Percentiles rank a stretch among this genome's conserved stretches.
These are phyloP conservation scores for Drosophila austrosaltans DNA, from an alignment of 2,888 invertebrate genomes.

Conservation along the genomic window DNA sequence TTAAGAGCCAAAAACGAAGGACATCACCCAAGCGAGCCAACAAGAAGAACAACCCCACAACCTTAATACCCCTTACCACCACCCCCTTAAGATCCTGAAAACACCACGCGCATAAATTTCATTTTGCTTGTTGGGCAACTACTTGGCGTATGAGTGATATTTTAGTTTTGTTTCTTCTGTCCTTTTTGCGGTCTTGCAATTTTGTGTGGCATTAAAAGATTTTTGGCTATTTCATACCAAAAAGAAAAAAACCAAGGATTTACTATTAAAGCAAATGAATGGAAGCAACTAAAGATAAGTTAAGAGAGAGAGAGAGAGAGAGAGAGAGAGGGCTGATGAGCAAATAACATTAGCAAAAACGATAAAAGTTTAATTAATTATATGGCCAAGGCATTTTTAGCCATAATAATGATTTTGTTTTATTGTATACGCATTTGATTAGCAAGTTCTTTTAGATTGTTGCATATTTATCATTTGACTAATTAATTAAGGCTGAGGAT, in stretches of 20 bases:
- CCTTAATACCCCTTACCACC: background rate
- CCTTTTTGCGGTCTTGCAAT: conserved; percentile 58
- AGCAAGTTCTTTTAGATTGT: conserved; percentile 22
- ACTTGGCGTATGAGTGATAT: conserved; percentile 75
- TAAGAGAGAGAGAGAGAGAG: background rate
- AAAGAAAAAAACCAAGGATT: conserved; percentile 63
- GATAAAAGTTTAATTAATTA: conserved; percentile 75
- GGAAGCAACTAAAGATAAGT: conserved; percentile 19
- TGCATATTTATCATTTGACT: conserved; percentile 61
- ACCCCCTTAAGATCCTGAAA: background rate
- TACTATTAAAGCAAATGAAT: conserved; percentile 81
- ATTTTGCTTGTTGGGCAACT: conserved; percentile 16
- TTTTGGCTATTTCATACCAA: conserved; percentile 41
- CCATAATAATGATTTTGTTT: conserved; percentile 51
- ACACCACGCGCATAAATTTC: conserved; percentile 65
- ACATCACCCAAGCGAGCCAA: conserved; percentile 23
- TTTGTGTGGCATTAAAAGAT: conserved; percentile 72
- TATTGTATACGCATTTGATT: conserved; percentile 58
- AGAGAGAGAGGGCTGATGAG: background rate
- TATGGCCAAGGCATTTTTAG: conserved; percentile 49
- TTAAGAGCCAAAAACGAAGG: conserved; percentile 66
- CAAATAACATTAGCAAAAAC: conserved; percentile 24
- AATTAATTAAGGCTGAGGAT: conserved; percentile 50
- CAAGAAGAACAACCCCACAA: conserved; percentile 1
- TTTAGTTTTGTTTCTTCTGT: conserved; percentile 57